Percentiles rank a stretch among this genome's conserved stretches.
Evolutionary conservation across 2,888 invertebrate genomes (phyloP).

Genomic region (Catocala nupta): DNA sequence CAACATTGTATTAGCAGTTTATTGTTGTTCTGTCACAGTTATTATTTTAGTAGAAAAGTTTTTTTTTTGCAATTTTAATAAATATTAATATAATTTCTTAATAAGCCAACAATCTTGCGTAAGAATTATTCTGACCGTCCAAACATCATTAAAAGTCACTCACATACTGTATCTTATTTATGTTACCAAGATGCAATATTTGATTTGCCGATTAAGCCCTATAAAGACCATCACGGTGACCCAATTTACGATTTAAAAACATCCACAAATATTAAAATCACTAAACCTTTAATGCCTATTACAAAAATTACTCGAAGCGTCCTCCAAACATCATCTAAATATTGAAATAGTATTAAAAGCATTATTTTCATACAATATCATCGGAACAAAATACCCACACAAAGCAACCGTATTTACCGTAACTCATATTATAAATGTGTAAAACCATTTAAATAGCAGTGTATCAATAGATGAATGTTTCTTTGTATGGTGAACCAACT

Average conservation of each 20-base stretch:
- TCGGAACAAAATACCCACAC: constrained; percentile 76
- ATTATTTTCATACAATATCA: constrained; percentile 85
- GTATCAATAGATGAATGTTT: constrained; percentile 84
- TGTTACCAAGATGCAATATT: no score
- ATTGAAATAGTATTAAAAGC: constrained; percentile 83
- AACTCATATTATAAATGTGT: constrained; percentile 86
- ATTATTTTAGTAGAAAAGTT: no score
- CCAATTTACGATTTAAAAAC: constrained; percentile 24
- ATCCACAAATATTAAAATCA: constrained; percentile 41
- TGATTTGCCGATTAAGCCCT: not conserved
- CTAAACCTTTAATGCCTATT: constrained; percentile 51
- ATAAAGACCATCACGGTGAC: constrained; percentile 3
- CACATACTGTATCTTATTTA: no score
- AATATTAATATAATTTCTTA: no score
- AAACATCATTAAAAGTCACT: no score
- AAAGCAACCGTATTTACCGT: constrained; percentile 82
- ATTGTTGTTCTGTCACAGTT: no score
- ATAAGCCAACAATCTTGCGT: no score
- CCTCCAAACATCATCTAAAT: constrained; percentile 73
- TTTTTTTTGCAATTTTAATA: no score
- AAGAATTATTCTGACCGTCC: no score
- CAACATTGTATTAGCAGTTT: no score
- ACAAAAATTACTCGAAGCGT: constrained; percentile 56
- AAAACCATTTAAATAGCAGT: constrained; percentile 86
- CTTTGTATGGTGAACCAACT: constrained; percentile 86